Base-by-base conservation (phyloP, 37 sponge, comb jelly and placozoan genomes). In the Chondrilla cf. caribensis region DNA sequence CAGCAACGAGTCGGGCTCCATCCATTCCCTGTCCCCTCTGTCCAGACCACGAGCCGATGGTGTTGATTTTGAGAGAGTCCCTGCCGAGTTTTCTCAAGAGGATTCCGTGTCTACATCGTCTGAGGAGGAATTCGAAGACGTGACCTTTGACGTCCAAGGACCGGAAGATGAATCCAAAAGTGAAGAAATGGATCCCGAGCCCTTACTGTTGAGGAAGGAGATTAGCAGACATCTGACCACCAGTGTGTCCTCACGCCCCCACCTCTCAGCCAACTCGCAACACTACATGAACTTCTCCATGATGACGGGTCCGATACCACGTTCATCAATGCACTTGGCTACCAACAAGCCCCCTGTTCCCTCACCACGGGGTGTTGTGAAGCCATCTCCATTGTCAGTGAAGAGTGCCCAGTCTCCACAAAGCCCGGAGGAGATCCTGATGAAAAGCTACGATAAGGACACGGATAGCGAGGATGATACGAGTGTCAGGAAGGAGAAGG, bases 31-130 rank as follows among this genome's bases (percentile, higher is more conserved):
- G 51, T 47, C 51, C 11, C 51, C 51, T 11, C 51, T 47, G 9
- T 47, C 51, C 6, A 6, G 51, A 47, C 6, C 11, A 11, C 6
- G 11, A 11, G 11, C 51, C 6, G 51, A 62, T 7, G 29, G 25
- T 19, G 29, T 44, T 18, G 78, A 77, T 54, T 77, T 77, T 77
- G 78, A 77, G 51, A 77, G 11, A 4, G 54, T 77, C 3, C 78
- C 78, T 5, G 28, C 3, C 54, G 31, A 24, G 17, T 42, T 42
- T 41, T 37, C 25, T 8, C 6, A 14, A 11, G 51, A 47, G 51
- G 22, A 47, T 42, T 5, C 7, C 15, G 64, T 19, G 5, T n/a
- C 29, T 7, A 6, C 64, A 19, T 4, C 5, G 4, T 29, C 64
- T 19, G 64, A 62, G 29, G 64, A 62, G 15, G 64, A 28, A 19